Evolutionary conservation across 2,888 invertebrate genomes (phyloP).

Genomic region (Callyntrura guangdongensis): DNA sequence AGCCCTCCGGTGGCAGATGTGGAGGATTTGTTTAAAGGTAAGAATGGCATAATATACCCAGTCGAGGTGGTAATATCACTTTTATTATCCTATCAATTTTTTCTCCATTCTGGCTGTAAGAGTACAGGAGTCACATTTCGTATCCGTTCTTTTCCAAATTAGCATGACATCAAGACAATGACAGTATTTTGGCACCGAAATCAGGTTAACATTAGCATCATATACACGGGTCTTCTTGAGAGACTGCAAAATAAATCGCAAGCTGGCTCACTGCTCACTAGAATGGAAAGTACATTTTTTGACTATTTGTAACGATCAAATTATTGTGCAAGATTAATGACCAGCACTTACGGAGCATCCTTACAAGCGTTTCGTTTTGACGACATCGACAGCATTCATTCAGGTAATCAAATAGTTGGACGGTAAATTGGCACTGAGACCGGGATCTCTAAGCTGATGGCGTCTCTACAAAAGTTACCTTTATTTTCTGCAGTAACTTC

Average conservation of each 20-base stretch:
- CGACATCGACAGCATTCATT: neutral
- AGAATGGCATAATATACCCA: conserved; percentile 47
- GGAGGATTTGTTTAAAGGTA: conserved; percentile 85
- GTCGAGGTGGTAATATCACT: neutral
- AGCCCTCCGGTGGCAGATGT: conserved; percentile 85
- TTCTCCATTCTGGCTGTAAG: neutral
- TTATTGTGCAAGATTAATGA: conserved; percentile 22
- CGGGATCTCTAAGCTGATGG: too few species aligned
- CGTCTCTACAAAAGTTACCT: too few species aligned
- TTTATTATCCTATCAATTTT: too few species aligned
- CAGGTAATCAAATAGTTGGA: too few species aligned
- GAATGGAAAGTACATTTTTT: neutral
- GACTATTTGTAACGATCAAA: conserved; percentile 17
- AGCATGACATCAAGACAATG: neutral
- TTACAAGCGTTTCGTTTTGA: neutral
- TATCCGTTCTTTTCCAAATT: neutral
- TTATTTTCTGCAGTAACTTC: too few species aligned
- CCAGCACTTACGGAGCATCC: neutral
- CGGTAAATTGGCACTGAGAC: too few species aligned
- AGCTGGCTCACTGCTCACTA: neutral
- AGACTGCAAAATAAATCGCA: too few species aligned
- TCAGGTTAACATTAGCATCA: neutral
- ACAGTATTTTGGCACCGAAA: conserved; percentile 29
- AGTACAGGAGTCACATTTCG: conserved; percentile 6
- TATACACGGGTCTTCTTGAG: too few species aligned